These are phyloP conservation scores for Eurois occulta DNA, from an alignment of 2,888 invertebrate genomes.

Conservation along the genomic window DNA sequence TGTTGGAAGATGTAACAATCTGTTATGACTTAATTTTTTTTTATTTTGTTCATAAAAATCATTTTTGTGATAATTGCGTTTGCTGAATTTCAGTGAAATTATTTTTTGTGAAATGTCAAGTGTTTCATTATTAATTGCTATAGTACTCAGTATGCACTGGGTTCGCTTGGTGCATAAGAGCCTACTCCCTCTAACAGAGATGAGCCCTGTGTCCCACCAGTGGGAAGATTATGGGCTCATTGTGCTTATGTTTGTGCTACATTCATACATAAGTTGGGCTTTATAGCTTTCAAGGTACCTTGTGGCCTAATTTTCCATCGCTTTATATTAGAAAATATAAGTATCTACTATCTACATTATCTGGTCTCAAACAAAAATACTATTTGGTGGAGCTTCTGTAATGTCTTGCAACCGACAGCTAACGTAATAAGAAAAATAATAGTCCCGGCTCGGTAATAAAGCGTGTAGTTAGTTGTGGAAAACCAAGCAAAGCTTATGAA, in stretches of 20 bases:
- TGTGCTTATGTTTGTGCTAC: not conserved
- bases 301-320: not conserved
- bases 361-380: slow-evolving; percentile 24
- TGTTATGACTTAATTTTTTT: not conserved
- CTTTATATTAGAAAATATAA: slow-evolving; percentile 1
- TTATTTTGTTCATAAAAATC: not conserved
- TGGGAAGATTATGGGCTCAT: not conserved
- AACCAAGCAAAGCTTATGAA: slow-evolving; percentile 38
- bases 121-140: not conserved
- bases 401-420: slow-evolving; percentile 19
- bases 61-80: not conserved
- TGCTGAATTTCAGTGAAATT: not conserved
- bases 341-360: not conserved
- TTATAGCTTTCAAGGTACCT: not conserved
- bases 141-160: not conserved
- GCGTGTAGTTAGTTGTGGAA: slow-evolving; percentile 24
- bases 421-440: slow-evolving; percentile 46
- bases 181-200: not conserved
- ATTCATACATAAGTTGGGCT: not conserved
- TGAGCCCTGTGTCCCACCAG: not conserved
- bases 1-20: slow-evolving; percentile 1
- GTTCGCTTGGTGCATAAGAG: not conserved
- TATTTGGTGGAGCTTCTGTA: slow-evolving; percentile 13
- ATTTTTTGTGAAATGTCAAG: not conserved
- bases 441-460: slow-evolving; percentile 37